Evolutionary conservation across 2,888 invertebrate species (phyloP), one percentile per base, ranked within the genome.

Genomic region (Lepidocyrtinus sp.): DNA sequence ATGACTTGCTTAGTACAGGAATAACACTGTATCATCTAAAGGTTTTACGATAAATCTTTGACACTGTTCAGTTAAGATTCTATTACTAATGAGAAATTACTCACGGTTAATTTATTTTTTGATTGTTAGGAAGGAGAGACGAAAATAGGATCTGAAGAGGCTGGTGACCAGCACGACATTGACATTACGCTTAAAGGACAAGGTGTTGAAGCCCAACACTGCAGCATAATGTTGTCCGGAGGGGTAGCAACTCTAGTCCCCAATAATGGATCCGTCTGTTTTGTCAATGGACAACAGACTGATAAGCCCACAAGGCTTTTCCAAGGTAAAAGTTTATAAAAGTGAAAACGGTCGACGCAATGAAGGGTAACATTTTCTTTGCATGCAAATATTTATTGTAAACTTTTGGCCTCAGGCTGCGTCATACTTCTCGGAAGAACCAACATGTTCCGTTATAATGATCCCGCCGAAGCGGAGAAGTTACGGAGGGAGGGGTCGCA

Each of bases 21-120:
- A 96, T 97, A 26, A 96, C 96, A 0, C 90, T 97, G 0, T 97
- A 96, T 88, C 96, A 96, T 89, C 90, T 97, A 24, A 96, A 96
- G 91, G 93, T 92, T 86, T 85, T n/a, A n/a, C n/a, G n/a, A n/a
- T 67, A 12, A 45, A 21, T 78, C 21, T 19, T 17, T 15, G 19
- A 55, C n/a, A 21, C 12, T 26, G 2, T 24, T 36, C 25, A 24
- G 15, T 12, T 22, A 17, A 24, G 5, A 63, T 22, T 12, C 12
- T 21, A 59, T 7, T 17, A 9, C 26, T 83, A 27, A n/a, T n/a
- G n/a, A n/a, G n/a, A n/a, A n/a, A 27, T 72, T 62, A n/a, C n/a
- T n/a, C n/a, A n/a, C n/a, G n/a, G 15, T 67, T 9, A 61, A 24
- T 45, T 73, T 9, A 0, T 72, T 19, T 36, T 67, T 0, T 64